Conservation (phyloP, 2,113 vertebrate genomes). For the Panthera uncia region DNA sequence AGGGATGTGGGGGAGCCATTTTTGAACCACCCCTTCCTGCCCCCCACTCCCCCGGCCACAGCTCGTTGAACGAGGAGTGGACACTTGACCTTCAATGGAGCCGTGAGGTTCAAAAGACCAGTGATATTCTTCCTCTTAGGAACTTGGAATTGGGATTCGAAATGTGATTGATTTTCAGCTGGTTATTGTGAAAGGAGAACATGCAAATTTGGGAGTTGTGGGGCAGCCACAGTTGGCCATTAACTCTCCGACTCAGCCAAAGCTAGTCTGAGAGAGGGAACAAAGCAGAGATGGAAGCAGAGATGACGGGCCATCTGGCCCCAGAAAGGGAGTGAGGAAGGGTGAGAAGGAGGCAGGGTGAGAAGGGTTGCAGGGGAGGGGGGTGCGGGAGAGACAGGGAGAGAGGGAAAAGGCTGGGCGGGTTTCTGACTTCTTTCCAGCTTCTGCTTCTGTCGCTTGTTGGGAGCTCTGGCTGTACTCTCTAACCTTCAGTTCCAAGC, state of each 20-base stretch:
- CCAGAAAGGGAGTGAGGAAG: neutral
- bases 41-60: neutral
- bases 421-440: neutral
- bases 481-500: neutral
- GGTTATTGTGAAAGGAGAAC: constrained; percentile 43
- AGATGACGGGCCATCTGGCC: constrained; percentile 13
- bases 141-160: neutral
- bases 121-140: neutral
- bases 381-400: neutral
- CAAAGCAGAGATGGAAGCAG: neutral
- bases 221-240: neutral
- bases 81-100: neutral
- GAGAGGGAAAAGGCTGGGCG: neutral
- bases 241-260: constrained; percentile 36
- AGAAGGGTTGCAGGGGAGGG: neutral
- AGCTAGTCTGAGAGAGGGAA: neutral
- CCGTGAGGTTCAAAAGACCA: neutral
- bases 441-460: neutral
- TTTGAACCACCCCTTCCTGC: neutral
- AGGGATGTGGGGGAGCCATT: neutral
- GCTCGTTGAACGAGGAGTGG: neutral
- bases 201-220: neutral
- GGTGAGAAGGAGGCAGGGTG: neutral
- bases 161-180: neutral
- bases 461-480: neutral